Base-by-base conservation (phyloP, 2,888 invertebrate species). In the Lottia scabra region DNA sequence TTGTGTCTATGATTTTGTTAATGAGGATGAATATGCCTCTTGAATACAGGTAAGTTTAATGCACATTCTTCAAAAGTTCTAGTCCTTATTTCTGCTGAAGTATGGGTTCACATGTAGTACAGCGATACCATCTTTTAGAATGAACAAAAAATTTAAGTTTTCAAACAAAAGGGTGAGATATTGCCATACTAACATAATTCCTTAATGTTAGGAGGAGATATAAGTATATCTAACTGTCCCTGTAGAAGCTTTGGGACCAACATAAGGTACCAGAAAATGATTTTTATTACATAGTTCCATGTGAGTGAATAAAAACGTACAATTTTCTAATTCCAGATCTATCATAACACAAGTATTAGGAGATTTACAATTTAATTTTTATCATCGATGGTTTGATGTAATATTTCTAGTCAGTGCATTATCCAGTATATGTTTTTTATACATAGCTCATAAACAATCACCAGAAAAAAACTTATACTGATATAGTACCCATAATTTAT, bases 11-110 rank as follows among this genome's bases (percentile, higher is more conserved):
- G 0, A 99, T 99, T 0, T 92, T 99, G 0, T 91, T 99, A 62
- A 97, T 99, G 94, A 92, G 99, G 44, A 99, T 99, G 99, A 99
- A 99, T 89, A 98, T 99, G 97, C 99, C 99, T 0, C 93, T 95
- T 0, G 97, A 99, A 89, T 99, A 99, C 90, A 92, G 92, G 90
- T 91, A 79, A 75, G 74, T 63, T 30, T 65, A 2, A 12, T 23
- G 27, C 16, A 23, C 23, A 65, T 43, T n/a, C 10, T 48, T 13
- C 15, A 4, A 30, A 30, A 30, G 30, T 30, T 30, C 30, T 30
- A n/a, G 3, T 30, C 30, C 5, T 30, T 30, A 2, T 30, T 30
- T 30, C 5, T 30, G 2, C 30, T 4, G 30, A 30, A 30, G 30
- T 30, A 5, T 30, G 30, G 30, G 30, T 30, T 30, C 5, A 30